A percentile compares a stretch with the other conserved stretches of the same genome.
Conservation (phyloP, 2,888 invertebrate species). For the Gastracanthus pulcherrimus region DNA sequence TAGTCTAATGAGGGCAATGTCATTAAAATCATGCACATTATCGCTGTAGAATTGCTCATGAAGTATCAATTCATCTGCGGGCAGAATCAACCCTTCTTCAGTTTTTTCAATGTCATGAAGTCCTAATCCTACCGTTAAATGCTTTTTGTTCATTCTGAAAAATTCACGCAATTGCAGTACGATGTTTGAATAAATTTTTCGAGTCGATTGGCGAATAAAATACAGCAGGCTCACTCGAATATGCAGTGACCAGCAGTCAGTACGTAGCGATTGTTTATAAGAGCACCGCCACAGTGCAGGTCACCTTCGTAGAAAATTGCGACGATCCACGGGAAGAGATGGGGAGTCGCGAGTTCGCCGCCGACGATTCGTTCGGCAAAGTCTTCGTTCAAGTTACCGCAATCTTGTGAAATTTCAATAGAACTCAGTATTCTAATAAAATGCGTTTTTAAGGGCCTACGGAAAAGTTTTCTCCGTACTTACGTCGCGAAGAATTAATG, state of each 20-base stretch:
- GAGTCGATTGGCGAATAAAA: too few species aligned
- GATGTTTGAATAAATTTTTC: too few species aligned
- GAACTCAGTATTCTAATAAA: background rate
- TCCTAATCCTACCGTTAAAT: slow-evolving; percentile 78
- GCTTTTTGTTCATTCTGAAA: slow-evolving; percentile 56
- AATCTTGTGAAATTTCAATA: slow-evolving; percentile 65
- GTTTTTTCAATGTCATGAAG: slow-evolving; percentile 77
- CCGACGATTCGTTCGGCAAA: slow-evolving; percentile 79
- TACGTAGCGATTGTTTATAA: slow-evolving; percentile 80
- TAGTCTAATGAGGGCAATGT: slow-evolving; percentile 80
- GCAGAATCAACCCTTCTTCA: slow-evolving; percentile 74
- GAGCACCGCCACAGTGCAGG: slow-evolving; percentile 80
- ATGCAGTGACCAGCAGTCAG: slow-evolving; percentile 82
- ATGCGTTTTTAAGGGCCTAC: background rate
- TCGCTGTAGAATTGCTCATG: slow-evolving; percentile 79
- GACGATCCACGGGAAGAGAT: slow-evolving; percentile 81
- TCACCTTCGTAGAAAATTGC: slow-evolving; percentile 77
- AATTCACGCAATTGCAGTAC: too few species aligned
- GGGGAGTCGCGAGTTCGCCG: slow-evolving; percentile 78
- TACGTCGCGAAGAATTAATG: too few species aligned
- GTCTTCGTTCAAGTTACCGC: slow-evolving; percentile 67
- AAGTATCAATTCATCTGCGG: slow-evolving; percentile 76
- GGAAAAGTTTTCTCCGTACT: too few species aligned
- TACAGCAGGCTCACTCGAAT: slow-evolving; percentile 76
- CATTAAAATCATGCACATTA: slow-evolving; percentile 80